phyloP scores from a whole-genome alignment of 2,113 vertebrate species.

The Mormyrus lacerda region DNA sequence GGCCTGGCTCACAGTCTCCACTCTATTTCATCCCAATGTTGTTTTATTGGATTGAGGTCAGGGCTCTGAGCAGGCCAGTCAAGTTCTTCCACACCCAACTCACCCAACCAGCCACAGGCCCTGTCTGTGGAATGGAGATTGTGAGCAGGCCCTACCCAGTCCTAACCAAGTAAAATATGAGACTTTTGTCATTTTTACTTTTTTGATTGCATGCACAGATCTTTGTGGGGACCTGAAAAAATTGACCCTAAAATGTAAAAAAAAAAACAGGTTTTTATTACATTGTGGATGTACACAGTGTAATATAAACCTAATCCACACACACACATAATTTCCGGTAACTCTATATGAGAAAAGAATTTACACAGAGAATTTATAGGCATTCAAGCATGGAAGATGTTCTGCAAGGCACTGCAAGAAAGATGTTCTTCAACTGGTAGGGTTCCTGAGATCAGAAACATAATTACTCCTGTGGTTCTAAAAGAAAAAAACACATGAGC shows the following conservation, averaged over 20 bases:
- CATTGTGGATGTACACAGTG: too few species aligned
- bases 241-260: too few species aligned
- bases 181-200: too few species aligned
- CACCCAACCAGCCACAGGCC: background rate
- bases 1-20: too few species aligned
- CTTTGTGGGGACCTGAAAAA: too few species aligned
- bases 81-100: background rate
- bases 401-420: background rate
- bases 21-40: too few species aligned
- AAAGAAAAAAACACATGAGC: slow-evolving; percentile 32
- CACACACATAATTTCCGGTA: background rate
- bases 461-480: slow-evolving; percentile 53
- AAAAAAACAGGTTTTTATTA: too few species aligned
- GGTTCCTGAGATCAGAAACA: slow-evolving; percentile 33
- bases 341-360: background rate
- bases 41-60: too few species aligned
- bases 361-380: background rate
- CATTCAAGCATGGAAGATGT: background rate
- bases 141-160: background rate
- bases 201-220: too few species aligned
- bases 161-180: too few species aligned
- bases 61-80: too few species aligned
- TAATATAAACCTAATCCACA: background rate
- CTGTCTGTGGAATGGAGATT: background rate
- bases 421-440: background rate